Evolutionary conservation across 1,140 invertebrate species (phyloP).

Genomic region (Pseudomyrmex cubaensis): DNA sequence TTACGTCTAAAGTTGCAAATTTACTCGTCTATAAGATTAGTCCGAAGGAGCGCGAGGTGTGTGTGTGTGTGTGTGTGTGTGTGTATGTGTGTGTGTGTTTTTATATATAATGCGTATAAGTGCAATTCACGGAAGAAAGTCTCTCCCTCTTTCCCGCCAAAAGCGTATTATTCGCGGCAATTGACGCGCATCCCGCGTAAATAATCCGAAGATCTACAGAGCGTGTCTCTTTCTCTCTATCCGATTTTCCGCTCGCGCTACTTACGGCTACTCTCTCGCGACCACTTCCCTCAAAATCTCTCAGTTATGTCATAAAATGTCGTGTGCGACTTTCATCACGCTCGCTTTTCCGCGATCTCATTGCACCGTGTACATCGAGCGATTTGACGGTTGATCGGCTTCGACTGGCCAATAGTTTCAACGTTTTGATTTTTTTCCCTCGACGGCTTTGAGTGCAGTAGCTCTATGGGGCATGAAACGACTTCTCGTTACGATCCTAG

Average conservation of each 20-base stretch:
- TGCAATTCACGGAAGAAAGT: constrained; percentile 67
- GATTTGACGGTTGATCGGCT: background rate
- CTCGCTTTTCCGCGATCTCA: background rate
- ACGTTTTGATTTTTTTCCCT: constrained; percentile 5
- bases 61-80: background rate
- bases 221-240: background rate
- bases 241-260: constrained; percentile 13
- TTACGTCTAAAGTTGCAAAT: constrained; percentile 24
- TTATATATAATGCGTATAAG: constrained; percentile 50
- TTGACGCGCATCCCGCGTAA: background rate
- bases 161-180: background rate
- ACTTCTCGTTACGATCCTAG: constrained; percentile 8
- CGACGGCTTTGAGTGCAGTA: background rate
- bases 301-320: constrained; percentile 1
- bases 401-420: background rate
- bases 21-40: constrained; percentile 62
- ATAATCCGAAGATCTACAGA: background rate
- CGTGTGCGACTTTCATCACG: background rate
- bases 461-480: constrained; percentile 17
- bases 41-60: constrained; percentile 70
- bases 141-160: constrained; percentile 33
- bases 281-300: background rate
- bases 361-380: background rate
- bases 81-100: background rate
- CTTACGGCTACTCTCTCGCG: constrained; percentile 10